phyloP scores from a whole-genome alignment of 2,888 invertebrate genomes.

The Drosophila melanosoma region DNA sequence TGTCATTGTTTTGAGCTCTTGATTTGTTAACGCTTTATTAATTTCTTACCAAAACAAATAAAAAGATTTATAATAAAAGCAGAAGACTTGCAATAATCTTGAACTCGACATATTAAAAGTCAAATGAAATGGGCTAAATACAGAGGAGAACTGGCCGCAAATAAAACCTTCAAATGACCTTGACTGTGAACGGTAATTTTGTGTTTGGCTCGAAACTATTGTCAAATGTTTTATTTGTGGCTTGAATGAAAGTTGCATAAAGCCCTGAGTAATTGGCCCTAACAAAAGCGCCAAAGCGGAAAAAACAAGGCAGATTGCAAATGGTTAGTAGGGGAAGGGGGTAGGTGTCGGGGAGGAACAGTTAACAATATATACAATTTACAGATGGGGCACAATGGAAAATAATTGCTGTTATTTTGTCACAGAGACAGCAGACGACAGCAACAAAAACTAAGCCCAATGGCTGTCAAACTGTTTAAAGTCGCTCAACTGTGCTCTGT shows the following conservation, averaged over 20 bases:
- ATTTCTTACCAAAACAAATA: constrained; percentile 22
- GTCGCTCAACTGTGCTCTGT: constrained; percentile 43
- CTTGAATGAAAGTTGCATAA: constrained; percentile 60
- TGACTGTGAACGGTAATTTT: constrained; percentile 61
- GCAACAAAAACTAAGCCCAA: constrained; percentile 38
- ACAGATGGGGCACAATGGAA: constrained; percentile 45
- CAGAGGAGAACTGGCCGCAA: background rate
- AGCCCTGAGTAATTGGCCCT: constrained; percentile 50
- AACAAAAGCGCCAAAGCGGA: constrained; percentile 56
- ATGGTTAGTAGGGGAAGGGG: too few relatives aligned
- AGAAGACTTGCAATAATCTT: background rate
- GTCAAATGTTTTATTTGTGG: constrained; percentile 23
- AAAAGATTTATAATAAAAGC: constrained; percentile 8
- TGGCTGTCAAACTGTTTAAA: constrained; percentile 54
- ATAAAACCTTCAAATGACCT: constrained; percentile 45
- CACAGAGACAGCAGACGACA: constrained; percentile 32
- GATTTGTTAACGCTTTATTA: constrained; percentile 29
- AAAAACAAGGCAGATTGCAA: constrained; percentile 25
- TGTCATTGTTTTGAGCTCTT: constrained; percentile 20
- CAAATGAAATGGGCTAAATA: constrained; percentile 2
- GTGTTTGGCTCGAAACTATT: constrained; percentile 20
- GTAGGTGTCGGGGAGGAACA: background rate
- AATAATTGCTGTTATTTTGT: constrained; percentile 54
- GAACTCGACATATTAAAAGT: background rate
- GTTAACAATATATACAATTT: constrained; percentile 30